Base-by-base conservation (phyloP, 2,113 vertebrate species). In the Scomber japonicus region DNA sequence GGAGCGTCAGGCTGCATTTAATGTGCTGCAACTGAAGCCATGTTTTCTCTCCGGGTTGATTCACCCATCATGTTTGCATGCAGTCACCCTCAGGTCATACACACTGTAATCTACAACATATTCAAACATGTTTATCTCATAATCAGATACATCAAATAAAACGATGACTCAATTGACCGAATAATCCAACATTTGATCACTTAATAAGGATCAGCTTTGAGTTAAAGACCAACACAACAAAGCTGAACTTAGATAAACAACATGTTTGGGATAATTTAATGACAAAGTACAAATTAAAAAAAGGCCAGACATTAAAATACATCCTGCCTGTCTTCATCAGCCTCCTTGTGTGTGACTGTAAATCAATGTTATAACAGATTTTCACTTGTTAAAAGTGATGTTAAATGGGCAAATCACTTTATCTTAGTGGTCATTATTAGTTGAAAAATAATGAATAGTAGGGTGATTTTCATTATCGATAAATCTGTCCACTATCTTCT, bases 1-100 rank as follows among this genome's bases (percentile, higher is more conserved):
- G 71, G 62, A 72, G 70, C 73, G 56, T 49, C 70, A 78, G 79
- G 63, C 12, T 88, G 51, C 9, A 10, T 44, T 49, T 56, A 49
- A 53, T 55, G 66, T 69, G 65, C 78, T 68, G 69, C 68, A 40
- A 17, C 56, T 74, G 88, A 71, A 70, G 78, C 86, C 84, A 78
- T 83, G 76, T 81, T 88, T 78, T 31, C 75, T 40, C 31, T 63
- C 17, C 21, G 21, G 40, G 65, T 14, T 31, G 68, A 81, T 86
- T 54, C 71, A 10, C 31, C 64, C 80, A 16, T 68, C 64, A 19
- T 77, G 78, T 80, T 75, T 79, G 72, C 61, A 63, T 88, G 82
- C 80, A 55, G 30, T 65, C 64, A 61, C 5, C 69, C 55, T 66
- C 31, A 40, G 73, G 67, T 46, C 71, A 71, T 11, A 14, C 40